phyloP scores from a whole-genome alignment of 1,140 invertebrate species.

The Meloidogyne floridensis region DNA sequence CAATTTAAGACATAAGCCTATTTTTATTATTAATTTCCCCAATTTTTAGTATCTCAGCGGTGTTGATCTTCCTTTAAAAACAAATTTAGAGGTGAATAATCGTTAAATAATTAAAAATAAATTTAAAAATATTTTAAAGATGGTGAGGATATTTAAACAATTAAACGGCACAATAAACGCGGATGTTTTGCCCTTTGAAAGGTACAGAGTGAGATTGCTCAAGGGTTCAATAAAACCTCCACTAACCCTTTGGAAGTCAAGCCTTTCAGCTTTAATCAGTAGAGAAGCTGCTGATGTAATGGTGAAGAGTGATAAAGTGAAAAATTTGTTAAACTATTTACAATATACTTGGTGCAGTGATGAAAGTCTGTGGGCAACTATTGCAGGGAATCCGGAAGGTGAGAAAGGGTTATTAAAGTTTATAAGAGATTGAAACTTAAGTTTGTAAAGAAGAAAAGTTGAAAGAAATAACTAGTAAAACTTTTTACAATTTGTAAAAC shows the following conservation, averaged over 20 bases:
- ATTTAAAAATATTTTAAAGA: slow-evolving; percentile 29
- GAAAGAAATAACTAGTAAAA: no score
- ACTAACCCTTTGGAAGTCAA: slow-evolving; percentile 53
- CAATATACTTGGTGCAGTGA: slow-evolving; percentile 46
- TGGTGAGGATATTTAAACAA: slow-evolving; percentile 57
- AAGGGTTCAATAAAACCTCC: slow-evolving; percentile 21
- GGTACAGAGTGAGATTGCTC: not conserved
- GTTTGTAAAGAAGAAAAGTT: no score
- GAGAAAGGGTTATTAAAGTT: not conserved
- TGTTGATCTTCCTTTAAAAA: slow-evolving; percentile 58
- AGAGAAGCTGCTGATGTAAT: slow-evolving; percentile 46
- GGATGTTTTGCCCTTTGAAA: slow-evolving; percentile 39
- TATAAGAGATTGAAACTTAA: not conserved
- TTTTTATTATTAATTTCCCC: not conserved
- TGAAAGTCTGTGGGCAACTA: slow-evolving; percentile 54
- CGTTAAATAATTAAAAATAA: not conserved
- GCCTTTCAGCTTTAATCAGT: slow-evolving; percentile 51
- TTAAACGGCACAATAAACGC: slow-evolving; percentile 52
- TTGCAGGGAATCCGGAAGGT: slow-evolving; percentile 50
- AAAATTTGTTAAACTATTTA: slow-evolving; percentile 36
- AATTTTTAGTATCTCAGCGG: slow-evolving; percentile 51
- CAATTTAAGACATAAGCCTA: not conserved
- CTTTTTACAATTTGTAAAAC: no score
- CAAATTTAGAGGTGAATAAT: slow-evolving; percentile 52
- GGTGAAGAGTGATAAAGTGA: slow-evolving; percentile 42